A percentile compares a stretch with the other conserved stretches of the same genome.
Conservation (phyloP, 2,888 invertebrate genomes). For the Ophion costatus region DNA sequence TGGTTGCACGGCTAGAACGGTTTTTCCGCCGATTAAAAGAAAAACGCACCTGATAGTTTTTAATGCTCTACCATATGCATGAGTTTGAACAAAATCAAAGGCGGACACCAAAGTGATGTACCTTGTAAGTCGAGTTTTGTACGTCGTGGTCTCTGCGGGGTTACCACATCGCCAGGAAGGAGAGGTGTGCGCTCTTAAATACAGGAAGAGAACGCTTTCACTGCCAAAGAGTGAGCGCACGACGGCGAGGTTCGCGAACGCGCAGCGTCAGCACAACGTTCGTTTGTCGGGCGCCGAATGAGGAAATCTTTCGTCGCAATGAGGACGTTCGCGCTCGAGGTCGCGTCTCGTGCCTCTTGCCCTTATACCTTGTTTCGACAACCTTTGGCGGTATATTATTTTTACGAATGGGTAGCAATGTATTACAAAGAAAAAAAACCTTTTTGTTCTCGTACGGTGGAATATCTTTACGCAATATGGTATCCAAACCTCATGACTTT, state of each 20-base stretch:
- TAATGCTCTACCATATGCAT: background rate
- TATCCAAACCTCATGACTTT: background rate
- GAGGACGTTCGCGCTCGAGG: constrained; percentile 1
- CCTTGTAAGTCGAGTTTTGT: constrained; percentile 8
- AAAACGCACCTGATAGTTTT: too few relatives aligned
- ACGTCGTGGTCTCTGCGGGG: constrained; percentile 62
- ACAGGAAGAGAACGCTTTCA: constrained; percentile 83
- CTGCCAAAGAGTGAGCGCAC: constrained; percentile 73
- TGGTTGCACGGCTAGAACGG: too few relatives aligned
- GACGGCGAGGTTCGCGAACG: constrained; percentile 69
- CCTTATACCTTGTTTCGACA: background rate
- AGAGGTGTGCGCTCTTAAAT: constrained; percentile 74
- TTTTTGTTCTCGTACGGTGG: background rate
- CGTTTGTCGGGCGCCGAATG: constrained; percentile 75
- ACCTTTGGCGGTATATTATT: background rate
- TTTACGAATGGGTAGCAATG: background rate
- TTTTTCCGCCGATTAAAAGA: too few relatives aligned
- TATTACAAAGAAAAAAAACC: background rate
- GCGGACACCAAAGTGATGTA: background rate
- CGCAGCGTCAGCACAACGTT: constrained; percentile 66
- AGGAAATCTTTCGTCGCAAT: constrained; percentile 23
- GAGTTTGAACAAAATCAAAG: background rate
- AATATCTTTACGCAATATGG: background rate
- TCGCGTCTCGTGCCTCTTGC: background rate
- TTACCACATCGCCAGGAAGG: constrained; percentile 75